Evolutionary conservation across 2,888 invertebrate species (phyloP).

Genomic region (Nezara viridula): DNA sequence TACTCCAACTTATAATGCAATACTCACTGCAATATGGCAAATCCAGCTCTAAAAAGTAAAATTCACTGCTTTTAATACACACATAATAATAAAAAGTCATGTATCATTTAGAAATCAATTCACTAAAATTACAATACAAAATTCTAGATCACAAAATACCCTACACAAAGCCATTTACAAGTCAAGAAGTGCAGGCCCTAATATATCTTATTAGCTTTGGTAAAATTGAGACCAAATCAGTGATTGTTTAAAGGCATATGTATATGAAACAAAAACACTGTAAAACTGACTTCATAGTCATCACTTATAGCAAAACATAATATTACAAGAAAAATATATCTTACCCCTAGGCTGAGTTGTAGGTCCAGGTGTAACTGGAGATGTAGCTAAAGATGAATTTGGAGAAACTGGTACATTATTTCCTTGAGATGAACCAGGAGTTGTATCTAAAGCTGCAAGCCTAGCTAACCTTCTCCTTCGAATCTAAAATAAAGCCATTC

Average conservation of each 20-base stretch:
- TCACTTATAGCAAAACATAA: not conserved
- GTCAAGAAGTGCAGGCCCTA: not conserved
- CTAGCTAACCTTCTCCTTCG: constrained; percentile 82
- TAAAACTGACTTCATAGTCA: not conserved
- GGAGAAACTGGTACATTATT: constrained; percentile 70
- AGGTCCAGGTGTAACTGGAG: constrained; percentile 72
- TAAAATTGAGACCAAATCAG: not conserved
- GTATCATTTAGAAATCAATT: not conserved
- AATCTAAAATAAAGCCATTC: constrained; percentile 72
- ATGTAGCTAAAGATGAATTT: constrained; percentile 65
- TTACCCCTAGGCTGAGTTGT: constrained; percentile 67
- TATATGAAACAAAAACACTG: not conserved
- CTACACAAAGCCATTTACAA: not conserved
- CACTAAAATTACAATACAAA: not conserved
- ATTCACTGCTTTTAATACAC: not conserved
- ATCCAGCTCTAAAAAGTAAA: constrained; percentile 54
- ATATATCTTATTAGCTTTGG: not conserved
- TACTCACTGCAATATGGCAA: constrained; percentile 51
- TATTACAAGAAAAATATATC: not conserved
- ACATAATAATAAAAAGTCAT: not conserved
- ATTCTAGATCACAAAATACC: not conserved
- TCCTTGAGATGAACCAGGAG: constrained; percentile 59
- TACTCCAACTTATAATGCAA: constrained; percentile 1
- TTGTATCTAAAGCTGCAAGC: constrained; percentile 75
- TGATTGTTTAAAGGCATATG: not conserved